These are phyloP conservation scores for Eulemur mongoz DNA, from an alignment of 2,797 vertebrate species.

Conservation along the genomic window DNA sequence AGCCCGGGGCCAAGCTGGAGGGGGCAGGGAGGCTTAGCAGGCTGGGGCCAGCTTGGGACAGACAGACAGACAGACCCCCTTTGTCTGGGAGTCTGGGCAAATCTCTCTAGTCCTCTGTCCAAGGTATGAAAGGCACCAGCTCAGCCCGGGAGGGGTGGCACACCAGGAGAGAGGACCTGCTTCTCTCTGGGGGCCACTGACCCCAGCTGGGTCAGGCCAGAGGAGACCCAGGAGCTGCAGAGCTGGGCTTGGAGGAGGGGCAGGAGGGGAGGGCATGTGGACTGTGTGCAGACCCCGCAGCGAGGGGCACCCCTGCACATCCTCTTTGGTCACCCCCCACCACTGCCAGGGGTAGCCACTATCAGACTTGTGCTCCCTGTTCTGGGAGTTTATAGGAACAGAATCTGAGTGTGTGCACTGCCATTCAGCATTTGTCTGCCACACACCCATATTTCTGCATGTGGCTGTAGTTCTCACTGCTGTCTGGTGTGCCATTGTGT, in stretches of 20 bases:
- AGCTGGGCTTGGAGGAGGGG: not conserved
- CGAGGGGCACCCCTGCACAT: fast-evolving
- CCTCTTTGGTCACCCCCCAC: not conserved
- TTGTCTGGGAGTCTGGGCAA: constrained; percentile 77
- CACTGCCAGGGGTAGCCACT: not conserved
- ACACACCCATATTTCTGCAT: fast-evolving
- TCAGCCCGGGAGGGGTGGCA: constrained; percentile 43
- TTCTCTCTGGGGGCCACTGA: not conserved
- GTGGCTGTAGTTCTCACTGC: not conserved
- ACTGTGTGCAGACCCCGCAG: not conserved
- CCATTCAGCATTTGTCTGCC: too few relatives aligned
- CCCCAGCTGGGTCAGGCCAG: not conserved
- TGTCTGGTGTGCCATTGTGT: not conserved
- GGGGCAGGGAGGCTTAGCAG: constrained; percentile 42
- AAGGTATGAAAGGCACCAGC: constrained; percentile 74
- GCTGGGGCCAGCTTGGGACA: constrained; percentile 53
- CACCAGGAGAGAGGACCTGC: not conserved
- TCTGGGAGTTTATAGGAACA: not conserved
- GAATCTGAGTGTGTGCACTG: fast-evolving
- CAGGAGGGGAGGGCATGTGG: fast-evolving
- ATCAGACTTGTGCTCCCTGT: too few relatives aligned
- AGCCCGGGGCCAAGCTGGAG: constrained; percentile 60
- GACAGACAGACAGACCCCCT: constrained; percentile 80
- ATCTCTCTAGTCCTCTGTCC: constrained; percentile 76
- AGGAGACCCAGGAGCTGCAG: not conserved